phyloP scores from a whole-genome alignment of 1,140 invertebrate species.

The Euura saliciscinereae region DNA sequence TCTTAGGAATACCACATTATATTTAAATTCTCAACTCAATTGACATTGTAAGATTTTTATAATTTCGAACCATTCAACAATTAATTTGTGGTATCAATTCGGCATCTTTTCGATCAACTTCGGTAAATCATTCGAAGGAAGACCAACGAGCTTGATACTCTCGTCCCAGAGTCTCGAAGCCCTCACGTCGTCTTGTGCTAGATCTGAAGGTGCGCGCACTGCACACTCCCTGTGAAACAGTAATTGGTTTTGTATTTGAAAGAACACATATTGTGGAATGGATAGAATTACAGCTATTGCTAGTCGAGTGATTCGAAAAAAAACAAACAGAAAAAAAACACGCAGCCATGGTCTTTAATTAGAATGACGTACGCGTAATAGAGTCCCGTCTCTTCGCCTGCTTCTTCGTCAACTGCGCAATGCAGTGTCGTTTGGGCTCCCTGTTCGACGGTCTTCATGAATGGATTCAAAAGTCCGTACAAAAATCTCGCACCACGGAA shows the following conservation, averaged over 20 bases:
- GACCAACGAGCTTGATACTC: slow-evolving; percentile 66
- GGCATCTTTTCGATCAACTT: slow-evolving; percentile 29
- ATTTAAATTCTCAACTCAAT: too few species aligned
- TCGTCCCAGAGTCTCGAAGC: slow-evolving; percentile 76
- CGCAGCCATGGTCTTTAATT: too few species aligned
- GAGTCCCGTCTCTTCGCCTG: slow-evolving; percentile 68
- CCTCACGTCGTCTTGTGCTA: slow-evolving; percentile 60
- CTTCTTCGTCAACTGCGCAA: slow-evolving; percentile 75
- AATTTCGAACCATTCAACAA: neutral
- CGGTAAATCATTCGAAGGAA: slow-evolving; percentile 42
- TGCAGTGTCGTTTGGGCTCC: slow-evolving; percentile 83
- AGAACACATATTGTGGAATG: neutral
- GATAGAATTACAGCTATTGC: too few species aligned
- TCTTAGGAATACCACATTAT: too few species aligned
- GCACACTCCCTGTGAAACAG: slow-evolving; percentile 45
- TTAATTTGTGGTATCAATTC: neutral
- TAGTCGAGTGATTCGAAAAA: neutral
- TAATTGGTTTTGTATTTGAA: too few species aligned
- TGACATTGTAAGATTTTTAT: too few species aligned
- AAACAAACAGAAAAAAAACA: too few species aligned
- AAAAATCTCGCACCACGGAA: slow-evolving; percentile 50
- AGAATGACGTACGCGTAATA: slow-evolving; percentile 63
- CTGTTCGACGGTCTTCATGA: slow-evolving; percentile 68
- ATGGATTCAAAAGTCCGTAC: slow-evolving; percentile 42
- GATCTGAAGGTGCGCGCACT: slow-evolving; percentile 62